Evolutionary conservation across 2,888 invertebrate genomes (phyloP).

Genomic region (Clunio marinus): DNA sequence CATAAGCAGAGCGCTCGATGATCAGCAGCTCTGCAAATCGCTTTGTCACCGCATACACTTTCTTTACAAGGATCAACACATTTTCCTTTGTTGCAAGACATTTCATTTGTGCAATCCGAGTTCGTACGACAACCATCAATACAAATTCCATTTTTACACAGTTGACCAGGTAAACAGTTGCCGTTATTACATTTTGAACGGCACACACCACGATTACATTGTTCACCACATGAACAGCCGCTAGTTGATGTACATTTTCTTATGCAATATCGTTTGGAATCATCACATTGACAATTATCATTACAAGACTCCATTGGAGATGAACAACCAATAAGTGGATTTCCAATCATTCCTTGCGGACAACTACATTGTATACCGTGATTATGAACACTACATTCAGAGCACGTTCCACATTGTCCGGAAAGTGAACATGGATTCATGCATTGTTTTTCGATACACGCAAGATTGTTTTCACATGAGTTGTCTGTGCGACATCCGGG

Average conservation of each 20-base stretch:
- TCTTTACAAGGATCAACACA: conserved; percentile 69
- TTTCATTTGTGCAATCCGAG: conserved; percentile 71
- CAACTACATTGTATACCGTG: conserved; percentile 85
- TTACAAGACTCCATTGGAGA: conserved; percentile 69
- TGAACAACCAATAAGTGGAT: conserved; percentile 73
- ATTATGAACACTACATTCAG: conserved; percentile 74
- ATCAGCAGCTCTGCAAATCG: conserved; percentile 71
- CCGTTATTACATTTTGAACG: conserved; percentile 65
- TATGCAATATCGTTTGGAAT: conserved; percentile 69
- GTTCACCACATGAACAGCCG: conserved; percentile 79
- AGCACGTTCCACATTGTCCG: conserved; percentile 76
- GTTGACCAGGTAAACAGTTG: conserved; percentile 71
- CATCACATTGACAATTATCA: conserved; percentile 74
- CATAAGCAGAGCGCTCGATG: conserved; percentile 83
- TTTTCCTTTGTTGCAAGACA: conserved; percentile 66
- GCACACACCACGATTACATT: conserved; percentile 69
- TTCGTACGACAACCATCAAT: conserved; percentile 75
- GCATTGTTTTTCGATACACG: conserved; percentile 79
- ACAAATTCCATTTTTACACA: conserved; percentile 69
- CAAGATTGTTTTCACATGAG: conserved; percentile 67
- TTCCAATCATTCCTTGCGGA: conserved; percentile 72
- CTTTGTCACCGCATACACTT: conserved; percentile 69
- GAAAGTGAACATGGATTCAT: conserved; percentile 74
- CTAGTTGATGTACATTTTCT: conserved; percentile 61
- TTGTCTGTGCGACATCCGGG: conserved; percentile 82